Conservation (phyloP, 1,140 invertebrate species). For the Yoshiicerus persimilis region DNA sequence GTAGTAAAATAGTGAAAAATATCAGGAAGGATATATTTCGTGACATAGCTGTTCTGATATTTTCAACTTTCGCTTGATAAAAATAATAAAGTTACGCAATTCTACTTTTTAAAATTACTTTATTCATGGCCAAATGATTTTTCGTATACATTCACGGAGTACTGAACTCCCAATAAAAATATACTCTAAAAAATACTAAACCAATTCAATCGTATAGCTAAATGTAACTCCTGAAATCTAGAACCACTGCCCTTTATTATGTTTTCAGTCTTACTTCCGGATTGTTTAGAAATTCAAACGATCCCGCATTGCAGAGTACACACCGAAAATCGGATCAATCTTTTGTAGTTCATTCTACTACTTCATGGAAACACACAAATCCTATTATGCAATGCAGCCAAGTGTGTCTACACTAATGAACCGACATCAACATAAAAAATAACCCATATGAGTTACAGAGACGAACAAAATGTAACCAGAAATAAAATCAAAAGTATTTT, state of each 20-base stretch:
- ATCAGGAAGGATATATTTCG: background rate
- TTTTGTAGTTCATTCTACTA: background rate
- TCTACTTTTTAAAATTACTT: too few species aligned
- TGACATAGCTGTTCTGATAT: background rate
- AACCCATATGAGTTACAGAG: too few species aligned
- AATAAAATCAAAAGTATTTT: too few species aligned
- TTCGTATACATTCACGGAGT: background rate
- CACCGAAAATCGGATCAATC: constrained; percentile 30
- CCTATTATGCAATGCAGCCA: background rate
- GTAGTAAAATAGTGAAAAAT: background rate
- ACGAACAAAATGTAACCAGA: too few species aligned
- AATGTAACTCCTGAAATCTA: background rate
- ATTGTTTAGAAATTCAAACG: background rate
- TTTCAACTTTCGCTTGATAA: background rate
- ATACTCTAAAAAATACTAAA: background rate
- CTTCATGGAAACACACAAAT: background rate
- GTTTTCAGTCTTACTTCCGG: background rate
- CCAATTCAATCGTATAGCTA: background rate
- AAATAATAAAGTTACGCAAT: too few species aligned
- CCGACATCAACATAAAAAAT: too few species aligned
- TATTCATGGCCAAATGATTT: too few species aligned
- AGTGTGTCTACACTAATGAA: background rate
- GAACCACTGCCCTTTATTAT: background rate
- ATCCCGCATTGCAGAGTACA: background rate
- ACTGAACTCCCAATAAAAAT: background rate